These are phyloP conservation scores for Syrphus vitripennis DNA, from an alignment of 2,888 invertebrate species.

Conservation along the genomic window DNA sequence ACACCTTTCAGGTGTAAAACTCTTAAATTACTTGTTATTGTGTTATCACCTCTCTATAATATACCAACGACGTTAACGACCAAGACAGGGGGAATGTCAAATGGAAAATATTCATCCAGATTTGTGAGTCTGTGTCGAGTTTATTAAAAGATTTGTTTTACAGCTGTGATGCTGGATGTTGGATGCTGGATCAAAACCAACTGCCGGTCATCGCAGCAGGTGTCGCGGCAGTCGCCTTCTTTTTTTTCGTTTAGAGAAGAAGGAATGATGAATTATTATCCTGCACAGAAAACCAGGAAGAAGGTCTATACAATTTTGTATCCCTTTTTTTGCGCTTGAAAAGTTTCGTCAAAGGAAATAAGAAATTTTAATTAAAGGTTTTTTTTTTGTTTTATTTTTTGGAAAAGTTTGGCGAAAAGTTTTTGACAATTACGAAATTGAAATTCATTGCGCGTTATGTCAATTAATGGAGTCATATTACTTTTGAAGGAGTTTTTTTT, in stretches of 20 bases:
- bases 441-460: slow-evolving; percentile 61
- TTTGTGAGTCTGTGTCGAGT: slow-evolving; percentile 25
- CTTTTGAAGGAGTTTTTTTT: slow-evolving; percentile 27
- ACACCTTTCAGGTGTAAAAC: slow-evolving; percentile 47
- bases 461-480: slow-evolving; percentile 60
- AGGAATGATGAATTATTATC: slow-evolving; percentile 18
- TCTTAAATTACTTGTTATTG: slow-evolving; percentile 67
- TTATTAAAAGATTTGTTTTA: slow-evolving; percentile 34
- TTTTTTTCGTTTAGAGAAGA: background rate
- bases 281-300: background rate
- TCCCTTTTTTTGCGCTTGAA: slow-evolving; percentile 25
- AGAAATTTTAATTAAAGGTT: slow-evolving; percentile 55
- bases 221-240: background rate
- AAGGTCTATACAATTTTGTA: slow-evolving; percentile 42
- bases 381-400: background rate
- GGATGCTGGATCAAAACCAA: background rate
- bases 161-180: background rate
- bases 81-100: slow-evolving; percentile 44
- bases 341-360: slow-evolving; percentile 40
- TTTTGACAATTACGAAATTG: slow-evolving; percentile 63
- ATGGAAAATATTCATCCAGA: slow-evolving; percentile 57
- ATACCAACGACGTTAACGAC: background rate
- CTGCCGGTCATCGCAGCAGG: slow-evolving; percentile 49
- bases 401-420: slow-evolving; percentile 37
- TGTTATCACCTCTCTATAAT: slow-evolving; percentile 43